Evolutionary conservation across 1,140 invertebrate species (phyloP).

Genomic region (Mycetomoellerius zeteki): DNA sequence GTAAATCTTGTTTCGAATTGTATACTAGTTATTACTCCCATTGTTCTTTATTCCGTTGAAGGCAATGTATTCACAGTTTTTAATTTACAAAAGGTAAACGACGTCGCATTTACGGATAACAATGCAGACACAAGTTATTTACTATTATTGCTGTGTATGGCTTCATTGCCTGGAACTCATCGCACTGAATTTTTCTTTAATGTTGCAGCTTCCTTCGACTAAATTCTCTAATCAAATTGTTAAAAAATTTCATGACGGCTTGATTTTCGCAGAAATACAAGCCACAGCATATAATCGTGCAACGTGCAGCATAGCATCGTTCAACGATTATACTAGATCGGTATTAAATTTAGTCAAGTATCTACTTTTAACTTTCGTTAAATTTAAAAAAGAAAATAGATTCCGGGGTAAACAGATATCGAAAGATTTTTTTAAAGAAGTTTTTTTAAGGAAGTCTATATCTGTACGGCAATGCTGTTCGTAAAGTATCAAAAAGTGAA

Average conservation of each 20-base stretch:
- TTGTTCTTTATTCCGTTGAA: slow-evolving; percentile 70
- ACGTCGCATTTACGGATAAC: slow-evolving; percentile 64
- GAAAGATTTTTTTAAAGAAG: background rate
- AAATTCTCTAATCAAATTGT: background rate
- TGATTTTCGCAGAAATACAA: slow-evolving; percentile 24
- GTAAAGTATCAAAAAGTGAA: slow-evolving; percentile 10
- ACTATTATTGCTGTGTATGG: slow-evolving; percentile 73
- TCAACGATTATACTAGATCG: too few species aligned
- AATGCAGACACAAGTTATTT: slow-evolving; percentile 67
- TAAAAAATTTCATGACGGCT: slow-evolving; percentile 24
- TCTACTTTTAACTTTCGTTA: background rate
- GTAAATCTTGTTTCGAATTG: slow-evolving; percentile 66
- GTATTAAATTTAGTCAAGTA: slow-evolving; percentile 8
- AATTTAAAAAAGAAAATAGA: background rate
- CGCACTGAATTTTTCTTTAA: slow-evolving; percentile 8
- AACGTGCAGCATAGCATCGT: too few species aligned
- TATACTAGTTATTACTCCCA: slow-evolving; percentile 69
- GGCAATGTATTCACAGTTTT: slow-evolving; percentile 77
- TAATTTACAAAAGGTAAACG: slow-evolving; percentile 78
- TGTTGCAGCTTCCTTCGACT: background rate
- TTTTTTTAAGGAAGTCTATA: background rate
- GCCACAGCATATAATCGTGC: slow-evolving; percentile 58
- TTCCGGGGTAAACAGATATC: background rate
- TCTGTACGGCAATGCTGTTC: background rate
- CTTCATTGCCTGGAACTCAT: slow-evolving; percentile 52